A percentile compares a stretch with the other conserved stretches of the same genome.
phyloP scores from a whole-genome alignment of 2,888 invertebrate genomes.

The Drosophila engyochracea region DNA sequence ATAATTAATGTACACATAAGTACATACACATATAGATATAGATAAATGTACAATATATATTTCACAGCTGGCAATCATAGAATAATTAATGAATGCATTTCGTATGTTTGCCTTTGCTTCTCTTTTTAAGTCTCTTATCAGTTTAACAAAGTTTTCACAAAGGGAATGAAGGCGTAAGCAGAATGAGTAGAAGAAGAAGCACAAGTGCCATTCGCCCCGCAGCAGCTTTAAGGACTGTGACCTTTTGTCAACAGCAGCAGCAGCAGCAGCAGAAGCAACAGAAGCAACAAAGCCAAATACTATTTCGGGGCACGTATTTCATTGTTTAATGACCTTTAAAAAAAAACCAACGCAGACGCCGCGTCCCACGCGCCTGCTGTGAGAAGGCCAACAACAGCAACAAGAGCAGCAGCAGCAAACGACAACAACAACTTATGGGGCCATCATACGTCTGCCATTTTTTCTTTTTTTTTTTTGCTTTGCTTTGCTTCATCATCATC shows the following conservation, averaged over 20 bases:
- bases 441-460: constrained; percentile 50
- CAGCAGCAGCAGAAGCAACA: constrained; percentile 3
- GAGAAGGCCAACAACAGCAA: constrained; percentile 53
- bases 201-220: constrained; percentile 41
- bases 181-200: neutral
- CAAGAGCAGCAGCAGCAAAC: constrained; percentile 31
- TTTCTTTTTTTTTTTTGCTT: constrained; percentile 46
- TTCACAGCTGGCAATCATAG: constrained; percentile 23
- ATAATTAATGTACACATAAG: constrained; percentile 9
- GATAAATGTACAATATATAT: neutral
- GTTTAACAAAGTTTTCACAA: constrained; percentile 3
- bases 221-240: constrained; percentile 71
- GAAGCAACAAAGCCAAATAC: constrained; percentile 37
- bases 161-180: constrained; percentile 16
- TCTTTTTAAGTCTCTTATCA: constrained; percentile 54
- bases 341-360: constrained; percentile 71
- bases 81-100: constrained; percentile 63
- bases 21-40: neutral
- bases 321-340: constrained; percentile 83
- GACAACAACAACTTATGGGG: constrained; percentile 35
- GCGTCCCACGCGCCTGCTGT: constrained; percentile 58
- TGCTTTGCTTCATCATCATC: constrained; percentile 71
- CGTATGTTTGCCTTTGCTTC: constrained; percentile 14
- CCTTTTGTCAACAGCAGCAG: constrained; percentile 55
- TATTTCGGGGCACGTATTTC: constrained; percentile 70